Base-by-base conservation (phyloP, 1,140 invertebrate genomes). In the Archivesica marissinica region DNA sequence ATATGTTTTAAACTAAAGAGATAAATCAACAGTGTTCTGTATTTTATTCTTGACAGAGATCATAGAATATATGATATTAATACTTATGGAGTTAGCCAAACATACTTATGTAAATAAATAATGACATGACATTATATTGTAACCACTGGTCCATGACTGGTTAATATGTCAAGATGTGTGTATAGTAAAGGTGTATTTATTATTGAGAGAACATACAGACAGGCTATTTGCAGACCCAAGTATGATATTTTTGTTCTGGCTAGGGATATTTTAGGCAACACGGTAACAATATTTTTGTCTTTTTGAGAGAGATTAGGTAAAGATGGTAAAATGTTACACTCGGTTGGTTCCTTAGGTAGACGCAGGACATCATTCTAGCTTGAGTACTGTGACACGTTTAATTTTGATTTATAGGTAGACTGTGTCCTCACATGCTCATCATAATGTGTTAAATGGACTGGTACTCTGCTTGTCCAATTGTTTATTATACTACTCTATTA, bases 361-460 rank as follows among this genome's bases (percentile, higher is more conserved):
- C 30, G 3, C 20, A 64, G 59, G 38, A 64, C 59, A 35, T 52
- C 15, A 64, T 30, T 35, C n/a, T n/a, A n/a, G 59, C 30, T 7
- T 30, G 20, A 64, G 4, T 64, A 64, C n/a, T n/a, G 59, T 64
- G 59, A 64, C 59, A 64, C 38, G 33, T 64, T 35, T 64, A n/a
- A 64, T 64, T 30, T 64, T 64, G 59, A 64, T 64, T 64, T 64
- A 64, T 64, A 64, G 59, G 59, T 64, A 64, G 59, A 64, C 59
- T 64, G 59, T 52, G 59, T 35, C 11, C 38, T 35, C 38, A 35
- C 28, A 30, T 64, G 59, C 38, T 52, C 20, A 35, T 20, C 2
- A 17, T 33, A 64, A 1, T 28, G 1, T 64, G n/a, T 64, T 13
- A 64, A 64, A 35, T 64, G 30, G 59, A 64, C 59, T 64, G 30